phyloP scores from a whole-genome alignment of 2,888 invertebrate genomes.

The Drosophila borealis region DNA sequence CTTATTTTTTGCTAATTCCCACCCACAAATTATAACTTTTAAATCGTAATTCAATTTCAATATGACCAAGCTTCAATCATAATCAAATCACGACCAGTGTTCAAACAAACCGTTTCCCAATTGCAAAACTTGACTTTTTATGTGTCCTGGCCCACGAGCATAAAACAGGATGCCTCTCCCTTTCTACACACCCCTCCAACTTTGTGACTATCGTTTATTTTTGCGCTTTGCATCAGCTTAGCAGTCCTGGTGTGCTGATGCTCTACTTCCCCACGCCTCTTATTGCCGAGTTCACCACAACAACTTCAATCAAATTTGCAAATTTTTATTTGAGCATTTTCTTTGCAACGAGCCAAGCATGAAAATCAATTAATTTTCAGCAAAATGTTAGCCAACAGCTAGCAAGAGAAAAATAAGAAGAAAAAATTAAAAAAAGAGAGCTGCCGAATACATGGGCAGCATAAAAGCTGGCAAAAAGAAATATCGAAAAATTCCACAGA shows the following conservation, averaged over 20 bases:
- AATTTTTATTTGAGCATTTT: conserved; percentile 78
- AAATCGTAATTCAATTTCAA: conserved; percentile 8
- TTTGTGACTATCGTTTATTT: conserved; percentile 54
- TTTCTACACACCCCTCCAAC: neutral
- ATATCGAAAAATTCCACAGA: conserved; percentile 51
- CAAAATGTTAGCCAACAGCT: conserved; percentile 74
- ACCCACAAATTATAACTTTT: conserved; percentile 5
- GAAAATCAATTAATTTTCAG: conserved; percentile 79
- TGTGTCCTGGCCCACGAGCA: conserved; percentile 13
- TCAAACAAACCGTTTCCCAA: conserved; percentile 46
- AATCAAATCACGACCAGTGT: conserved; percentile 48
- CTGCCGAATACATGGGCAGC: conserved; percentile 31
- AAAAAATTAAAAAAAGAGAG: conserved; percentile 33
- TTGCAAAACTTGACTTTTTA: conserved; percentile 40
- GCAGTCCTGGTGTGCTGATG: conserved; percentile 33
- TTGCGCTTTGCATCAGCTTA: conserved; percentile 75
- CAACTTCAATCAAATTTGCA: conserved; percentile 79
- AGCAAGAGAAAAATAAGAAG: conserved; percentile 31
- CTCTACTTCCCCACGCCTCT: neutral
- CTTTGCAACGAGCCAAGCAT: conserved; percentile 76
- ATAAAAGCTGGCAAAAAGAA: conserved; percentile 40
- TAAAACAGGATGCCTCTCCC: conserved; percentile 3
- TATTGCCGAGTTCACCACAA: conserved; percentile 50
- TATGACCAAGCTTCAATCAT: conserved; percentile 6
- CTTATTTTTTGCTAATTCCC: neutral